These are phyloP conservation scores for Sardinella longiceps DNA, from an alignment of 2,797 vertebrate genomes.

Conservation along the genomic window DNA sequence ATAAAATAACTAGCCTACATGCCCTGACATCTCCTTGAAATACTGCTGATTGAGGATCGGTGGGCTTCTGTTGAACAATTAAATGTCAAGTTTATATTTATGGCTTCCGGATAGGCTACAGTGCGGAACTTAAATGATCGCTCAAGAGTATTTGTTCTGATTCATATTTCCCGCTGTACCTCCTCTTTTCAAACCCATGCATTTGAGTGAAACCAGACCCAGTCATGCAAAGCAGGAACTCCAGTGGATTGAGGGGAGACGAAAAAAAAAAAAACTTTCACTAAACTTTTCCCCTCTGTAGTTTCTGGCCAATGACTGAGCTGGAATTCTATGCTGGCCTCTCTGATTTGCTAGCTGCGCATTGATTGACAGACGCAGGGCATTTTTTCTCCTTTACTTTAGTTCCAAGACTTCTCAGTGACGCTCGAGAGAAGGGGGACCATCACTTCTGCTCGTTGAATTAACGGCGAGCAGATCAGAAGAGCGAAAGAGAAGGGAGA, in stretches of 20 bases:
- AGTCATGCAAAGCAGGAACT: neutral
- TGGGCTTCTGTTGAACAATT: neutral
- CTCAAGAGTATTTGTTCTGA: neutral
- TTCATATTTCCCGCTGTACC: conserved; percentile 13
- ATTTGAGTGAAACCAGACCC: conserved; percentile 11
- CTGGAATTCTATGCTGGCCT: conserved; percentile 40
- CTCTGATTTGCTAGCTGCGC: conserved; percentile 65
- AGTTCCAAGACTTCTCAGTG: conserved; percentile 73
- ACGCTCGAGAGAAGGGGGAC: conserved; percentile 64
- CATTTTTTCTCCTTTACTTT: conserved; percentile 50
- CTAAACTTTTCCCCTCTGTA: conserved; percentile 56
- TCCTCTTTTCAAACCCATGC: neutral
- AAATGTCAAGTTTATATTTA: neutral
- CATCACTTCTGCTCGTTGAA: conserved; percentile 71
- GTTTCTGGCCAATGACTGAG: conserved; percentile 65
- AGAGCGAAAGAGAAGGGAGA: conserved; percentile 66
- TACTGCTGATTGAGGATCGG: neutral
- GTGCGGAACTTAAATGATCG: neutral
- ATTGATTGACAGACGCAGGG: conserved; percentile 70
- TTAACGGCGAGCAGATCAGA: conserved; percentile 66
- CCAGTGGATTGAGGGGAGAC: conserved; percentile 45
- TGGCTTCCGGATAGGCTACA: neutral
- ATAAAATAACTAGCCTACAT: neutral
- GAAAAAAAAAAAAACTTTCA: conserved; percentile 69
- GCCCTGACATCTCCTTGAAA: neutral